phyloP scores from a whole-genome alignment of 2,888 invertebrate genomes.

The Leistus spinibarbis region DNA sequence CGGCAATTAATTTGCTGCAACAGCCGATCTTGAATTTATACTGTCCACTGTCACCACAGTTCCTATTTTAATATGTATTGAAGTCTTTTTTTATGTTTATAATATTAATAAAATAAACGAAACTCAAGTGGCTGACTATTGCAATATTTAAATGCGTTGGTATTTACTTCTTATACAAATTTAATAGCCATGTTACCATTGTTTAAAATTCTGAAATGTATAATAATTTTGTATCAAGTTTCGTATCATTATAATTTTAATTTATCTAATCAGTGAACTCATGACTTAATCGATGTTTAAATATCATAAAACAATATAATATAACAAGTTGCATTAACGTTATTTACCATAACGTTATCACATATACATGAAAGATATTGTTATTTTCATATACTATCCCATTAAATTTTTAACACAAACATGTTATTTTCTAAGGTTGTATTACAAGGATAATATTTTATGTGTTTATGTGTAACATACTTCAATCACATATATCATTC shows the following conservation, averaged over 20 bases:
- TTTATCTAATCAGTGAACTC: background rate
- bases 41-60: too few species aligned
- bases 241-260: background rate
- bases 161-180: too few species aligned
- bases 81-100: too few species aligned
- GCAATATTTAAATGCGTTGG: too few species aligned
- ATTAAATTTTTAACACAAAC: background rate
- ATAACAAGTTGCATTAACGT: background rate
- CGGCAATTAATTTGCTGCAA: too few species aligned
- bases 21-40: too few species aligned
- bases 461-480: too few species aligned
- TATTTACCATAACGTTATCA: background rate
- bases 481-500: background rate
- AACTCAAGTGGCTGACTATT: too few species aligned
- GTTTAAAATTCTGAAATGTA: background rate
- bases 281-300: background rate
- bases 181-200: too few species aligned
- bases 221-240: background rate
- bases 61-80: too few species aligned
- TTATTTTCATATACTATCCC: background rate
- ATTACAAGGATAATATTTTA: background rate
- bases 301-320: background rate
- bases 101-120: too few species aligned
- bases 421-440: background rate
- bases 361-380: background rate